These are phyloP conservation scores for Tokudaia muenninki DNA, from an alignment of 2,797 vertebrate species.

Conservation along the genomic window DNA sequence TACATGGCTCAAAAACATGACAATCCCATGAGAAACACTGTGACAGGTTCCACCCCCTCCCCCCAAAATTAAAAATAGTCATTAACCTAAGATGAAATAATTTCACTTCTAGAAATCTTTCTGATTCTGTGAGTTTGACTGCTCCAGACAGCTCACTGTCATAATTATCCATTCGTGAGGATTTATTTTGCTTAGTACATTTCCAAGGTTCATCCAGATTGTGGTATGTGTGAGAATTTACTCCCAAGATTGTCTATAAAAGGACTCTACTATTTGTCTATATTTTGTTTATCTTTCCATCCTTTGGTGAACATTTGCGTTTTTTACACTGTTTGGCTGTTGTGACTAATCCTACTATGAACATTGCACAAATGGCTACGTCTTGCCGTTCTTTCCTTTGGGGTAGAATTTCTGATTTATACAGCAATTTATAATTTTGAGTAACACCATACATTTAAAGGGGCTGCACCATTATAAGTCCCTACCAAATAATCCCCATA, in stretches of 20 bases:
- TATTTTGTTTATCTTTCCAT: background rate
- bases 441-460: background rate
- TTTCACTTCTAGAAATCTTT: background rate
- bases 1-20: background rate
- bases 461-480: background rate
- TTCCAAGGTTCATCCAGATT: background rate
- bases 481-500: background rate
- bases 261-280: background rate
- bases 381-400: background rate
- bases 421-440: background rate
- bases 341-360: background rate
- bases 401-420: background rate
- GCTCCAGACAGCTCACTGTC: background rate
- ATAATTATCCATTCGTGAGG: background rate
- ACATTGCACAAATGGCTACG: background rate
- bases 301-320: background rate
- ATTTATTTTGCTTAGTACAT: background rate
- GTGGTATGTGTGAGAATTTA: background rate
- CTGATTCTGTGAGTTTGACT: background rate
- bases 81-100: background rate
- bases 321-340: background rate
- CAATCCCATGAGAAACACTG: background rate
- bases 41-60: background rate
- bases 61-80: background rate
- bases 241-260: background rate